Base-by-base conservation (phyloP, 2,113 vertebrate genomes). In the Empidonax alnorum region DNA sequence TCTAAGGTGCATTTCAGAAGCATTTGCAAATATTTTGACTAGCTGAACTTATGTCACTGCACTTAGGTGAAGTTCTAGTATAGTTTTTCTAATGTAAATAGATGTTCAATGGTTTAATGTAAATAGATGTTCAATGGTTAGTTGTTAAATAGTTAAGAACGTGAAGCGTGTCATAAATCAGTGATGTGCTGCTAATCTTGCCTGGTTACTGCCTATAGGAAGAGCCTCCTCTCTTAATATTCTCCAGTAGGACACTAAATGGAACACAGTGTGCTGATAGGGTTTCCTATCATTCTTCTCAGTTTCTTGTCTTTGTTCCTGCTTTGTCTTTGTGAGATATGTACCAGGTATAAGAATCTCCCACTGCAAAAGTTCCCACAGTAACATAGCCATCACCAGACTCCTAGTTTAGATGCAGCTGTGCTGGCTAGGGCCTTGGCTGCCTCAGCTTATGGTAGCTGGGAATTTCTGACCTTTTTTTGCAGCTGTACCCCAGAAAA, bases 231-330 rank as follows among this genome's bases (percentile, higher is more conserved):
- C 33, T 81, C 47, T 0, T 67, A 61, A n/a, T 56, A 61, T 88
- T 92, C 66, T 92, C 8, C 33, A 61, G 37, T 52, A 81, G 44
- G 37, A 41, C 16, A 49, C n/a, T 59, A 74, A 74, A 50, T 44
- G 13, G 42, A 65, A 47, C 65, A 47, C 55, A 28, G 0, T 30
- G 41, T 89, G 61, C 44, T 72, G 39, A 50, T 78, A 24, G 0
- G 1, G 6, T 74, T 88, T 86, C 35, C n/a, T 46, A 3, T 74
- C 19, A 3, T 55, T 94, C 46, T 53, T 33, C 12, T 68, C 41
- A 13, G 25, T 52, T 81, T 91, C 50, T 67, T 89, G 85, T 22
- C 66, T 56, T 90, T 87, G 69, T 87, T 90, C 47, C 42, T 84
- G 4, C 22, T 83, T 30, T 80, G 16, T 69, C n/a, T 61, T 89